Percentiles rank a stretch among this genome's conserved stretches.
These are phyloP conservation scores for Lordiphosa collinella DNA, from an alignment of 1,140 invertebrate genomes.

Conservation along the genomic window DNA sequence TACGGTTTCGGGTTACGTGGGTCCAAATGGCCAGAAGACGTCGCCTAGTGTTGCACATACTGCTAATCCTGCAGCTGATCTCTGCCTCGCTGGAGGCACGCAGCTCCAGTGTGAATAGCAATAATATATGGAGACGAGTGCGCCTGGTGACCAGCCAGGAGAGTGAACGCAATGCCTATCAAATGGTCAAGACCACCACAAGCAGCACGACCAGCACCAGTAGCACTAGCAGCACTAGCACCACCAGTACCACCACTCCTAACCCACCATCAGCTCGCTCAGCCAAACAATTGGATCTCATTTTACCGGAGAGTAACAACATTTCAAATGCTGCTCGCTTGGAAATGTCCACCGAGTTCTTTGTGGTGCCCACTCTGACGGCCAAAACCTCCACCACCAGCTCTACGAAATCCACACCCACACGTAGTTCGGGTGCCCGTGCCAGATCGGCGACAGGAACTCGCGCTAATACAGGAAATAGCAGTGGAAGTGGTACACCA, in stretches of 20 bases:
- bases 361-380: constrained; percentile 82
- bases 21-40: constrained; percentile 62
- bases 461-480: constrained; percentile 1
- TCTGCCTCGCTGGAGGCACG: constrained; percentile 52
- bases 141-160: constrained; percentile 62
- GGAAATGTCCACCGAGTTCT: constrained; percentile 89
- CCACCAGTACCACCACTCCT: constrained; percentile 14
- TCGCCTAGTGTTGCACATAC: constrained; percentile 48
- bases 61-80: constrained; percentile 56
- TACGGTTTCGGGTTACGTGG: constrained; percentile 13
- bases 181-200: constrained; percentile 45
- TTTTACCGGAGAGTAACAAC: constrained; percentile 42
- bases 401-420: constrained; percentile 34
- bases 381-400: constrained; percentile 24
- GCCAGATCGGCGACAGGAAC: constrained; percentile 44
- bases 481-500: constrained; percentile 40
- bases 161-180: constrained; percentile 55
- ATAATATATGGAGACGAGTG: constrained; percentile 64
- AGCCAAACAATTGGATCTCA: constrained; percentile 64
- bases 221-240: constrained; percentile 14
- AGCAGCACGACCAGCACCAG: constrained; percentile 16
- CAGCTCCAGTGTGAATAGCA: constrained; percentile 50
- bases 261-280: constrained; percentile 22
- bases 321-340: constrained; percentile 82
- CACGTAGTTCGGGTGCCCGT: constrained; percentile 50